These are phyloP conservation scores for Sepiola atlantica DNA, from an alignment of 2,888 invertebrate species.

Conservation along the genomic window DNA sequence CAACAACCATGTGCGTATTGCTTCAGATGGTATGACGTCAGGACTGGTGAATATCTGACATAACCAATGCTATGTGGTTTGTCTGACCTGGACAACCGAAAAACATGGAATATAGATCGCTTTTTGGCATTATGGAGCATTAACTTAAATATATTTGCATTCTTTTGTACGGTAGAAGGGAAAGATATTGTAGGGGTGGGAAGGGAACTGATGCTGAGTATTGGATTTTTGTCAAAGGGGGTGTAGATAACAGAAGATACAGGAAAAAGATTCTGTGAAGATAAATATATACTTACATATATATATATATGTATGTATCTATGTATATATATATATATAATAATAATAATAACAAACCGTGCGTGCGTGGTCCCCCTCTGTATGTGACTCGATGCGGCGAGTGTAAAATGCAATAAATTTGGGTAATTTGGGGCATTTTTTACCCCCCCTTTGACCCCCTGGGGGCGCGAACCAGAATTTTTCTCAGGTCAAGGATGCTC, in stretches of 20 bases:
- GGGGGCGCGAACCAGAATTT: too few relatives aligned
- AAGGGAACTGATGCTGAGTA: neutral
- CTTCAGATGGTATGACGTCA: slow-evolving; percentile 32
- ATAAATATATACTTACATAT: too few relatives aligned
- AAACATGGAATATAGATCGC: slow-evolving; percentile 16
- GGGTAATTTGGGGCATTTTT: too few relatives aligned
- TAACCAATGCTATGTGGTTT: slow-evolving; percentile 32
- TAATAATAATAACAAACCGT: too few relatives aligned
- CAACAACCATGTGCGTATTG: neutral
- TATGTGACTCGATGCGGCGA: too few relatives aligned
- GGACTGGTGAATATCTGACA: slow-evolving; percentile 15
- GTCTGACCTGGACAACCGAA: slow-evolving; percentile 14
- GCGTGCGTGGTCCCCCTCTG: too few relatives aligned
- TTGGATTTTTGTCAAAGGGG: neutral
- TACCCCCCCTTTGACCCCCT: too few relatives aligned
- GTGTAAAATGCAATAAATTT: too few relatives aligned
- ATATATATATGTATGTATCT: too few relatives aligned
- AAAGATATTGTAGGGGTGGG: neutral
- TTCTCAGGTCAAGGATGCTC: too few relatives aligned
- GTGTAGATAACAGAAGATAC: neutral
- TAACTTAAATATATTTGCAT: neutral
- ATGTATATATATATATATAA: too few relatives aligned
- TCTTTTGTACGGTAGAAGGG: neutral
- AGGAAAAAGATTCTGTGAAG: neutral
- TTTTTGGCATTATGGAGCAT: slow-evolving; percentile 21